Percentiles rank a stretch among this genome's conserved stretches.
Conservation (phyloP, 2,113 vertebrate species). For the Carassius auratus region DNA sequence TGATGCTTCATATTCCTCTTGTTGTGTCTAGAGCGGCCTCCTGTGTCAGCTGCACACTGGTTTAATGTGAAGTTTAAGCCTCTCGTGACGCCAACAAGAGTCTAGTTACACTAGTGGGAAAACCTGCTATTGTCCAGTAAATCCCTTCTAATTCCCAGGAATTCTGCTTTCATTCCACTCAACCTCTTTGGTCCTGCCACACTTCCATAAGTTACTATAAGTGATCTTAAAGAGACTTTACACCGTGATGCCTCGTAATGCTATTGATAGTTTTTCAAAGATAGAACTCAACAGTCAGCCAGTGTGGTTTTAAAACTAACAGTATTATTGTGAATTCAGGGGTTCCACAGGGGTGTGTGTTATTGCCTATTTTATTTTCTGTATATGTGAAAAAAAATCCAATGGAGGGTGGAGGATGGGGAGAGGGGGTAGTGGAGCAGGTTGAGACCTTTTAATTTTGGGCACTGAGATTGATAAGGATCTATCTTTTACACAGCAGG, state of each 20-base stretch:
- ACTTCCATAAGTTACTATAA: constrained; percentile 35
- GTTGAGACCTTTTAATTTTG: not conserved
- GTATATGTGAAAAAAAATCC: too few species aligned
- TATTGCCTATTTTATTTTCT: too few species aligned
- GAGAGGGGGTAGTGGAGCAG: not conserved
- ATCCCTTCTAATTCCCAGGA: constrained; percentile 68
- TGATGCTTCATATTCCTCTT: too few species aligned
- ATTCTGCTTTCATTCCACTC: constrained; percentile 63
- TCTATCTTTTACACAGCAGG: not conserved
- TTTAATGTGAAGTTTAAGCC: too few species aligned
- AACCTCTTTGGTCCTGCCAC: constrained; percentile 57
- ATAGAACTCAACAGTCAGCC: too few species aligned
- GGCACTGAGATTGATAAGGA: not conserved
- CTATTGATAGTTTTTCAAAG: not conserved
- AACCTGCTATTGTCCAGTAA: constrained; percentile 72
- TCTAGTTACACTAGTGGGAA: constrained; percentile 74
- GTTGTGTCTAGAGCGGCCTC: too few species aligned
- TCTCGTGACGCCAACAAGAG: constrained; percentile 63
- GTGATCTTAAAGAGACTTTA: constrained; percentile 38
- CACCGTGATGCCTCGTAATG: not conserved
- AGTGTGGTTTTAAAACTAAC: too few species aligned
- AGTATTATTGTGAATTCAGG: too few species aligned
- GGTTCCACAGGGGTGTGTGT: too few species aligned
- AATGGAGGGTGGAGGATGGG: too few species aligned
- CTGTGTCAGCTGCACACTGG: too few species aligned